phyloP scores from a whole-genome alignment of 2,113 vertebrate species.

The Delphinapterus leucas region DNA sequence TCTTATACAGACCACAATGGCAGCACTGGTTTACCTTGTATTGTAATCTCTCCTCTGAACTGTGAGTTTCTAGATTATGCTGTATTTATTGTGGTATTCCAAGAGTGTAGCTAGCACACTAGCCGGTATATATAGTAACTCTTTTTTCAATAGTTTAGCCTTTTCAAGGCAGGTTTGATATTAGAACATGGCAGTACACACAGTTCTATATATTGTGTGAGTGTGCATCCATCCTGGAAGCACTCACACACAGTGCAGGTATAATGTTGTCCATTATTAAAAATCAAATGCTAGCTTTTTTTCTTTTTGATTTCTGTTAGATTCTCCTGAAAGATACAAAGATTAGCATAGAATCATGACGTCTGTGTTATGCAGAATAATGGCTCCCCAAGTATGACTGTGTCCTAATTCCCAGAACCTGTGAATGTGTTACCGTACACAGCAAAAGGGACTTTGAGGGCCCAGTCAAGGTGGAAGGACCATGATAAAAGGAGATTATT shows the following conservation, averaged over 20 bases:
- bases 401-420: not conserved
- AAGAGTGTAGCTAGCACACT: not conserved
- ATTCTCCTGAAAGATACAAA: not conserved
- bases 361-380: not conserved
- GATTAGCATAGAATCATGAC: rapidly evolving
- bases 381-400: rapidly evolving
- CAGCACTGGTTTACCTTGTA: rapidly evolving
- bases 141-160: not conserved
- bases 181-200: not conserved
- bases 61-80: not conserved
- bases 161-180: not conserved
- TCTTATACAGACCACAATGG: not conserved
- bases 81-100: too few relatives aligned
- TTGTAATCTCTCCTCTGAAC: not conserved
- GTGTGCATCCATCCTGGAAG: rapidly evolving
- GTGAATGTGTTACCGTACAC: rapidly evolving
- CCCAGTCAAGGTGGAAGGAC: not conserved
- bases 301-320: not conserved
- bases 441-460: not conserved
- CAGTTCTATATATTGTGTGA: rapidly evolving
- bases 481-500: too few relatives aligned
- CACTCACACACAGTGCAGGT: rapidly evolving
- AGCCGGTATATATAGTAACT: not conserved
- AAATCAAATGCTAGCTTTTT: not conserved
- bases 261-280: not conserved